Conservation (phyloP, 2,888 invertebrate species). For the Conops quadrifasciatus region DNA sequence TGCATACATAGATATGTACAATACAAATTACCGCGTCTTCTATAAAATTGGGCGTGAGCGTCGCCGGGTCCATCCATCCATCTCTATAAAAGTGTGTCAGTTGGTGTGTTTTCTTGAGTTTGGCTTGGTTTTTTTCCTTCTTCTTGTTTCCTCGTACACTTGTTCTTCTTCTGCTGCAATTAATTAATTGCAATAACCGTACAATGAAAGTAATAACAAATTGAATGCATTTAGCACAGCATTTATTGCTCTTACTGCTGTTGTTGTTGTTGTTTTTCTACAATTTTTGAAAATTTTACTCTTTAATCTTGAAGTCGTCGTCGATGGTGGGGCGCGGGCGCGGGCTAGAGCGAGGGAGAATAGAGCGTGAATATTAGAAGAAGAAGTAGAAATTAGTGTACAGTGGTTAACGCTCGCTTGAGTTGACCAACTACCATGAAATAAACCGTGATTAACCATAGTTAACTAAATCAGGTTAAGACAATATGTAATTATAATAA, state of each 20-base stretch:
- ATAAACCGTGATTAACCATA: conserved; percentile 5
- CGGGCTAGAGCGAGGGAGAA: not conserved
- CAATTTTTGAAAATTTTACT: not conserved
- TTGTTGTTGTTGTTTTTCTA: not conserved
- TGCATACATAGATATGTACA: too few relatives aligned
- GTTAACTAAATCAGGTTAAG: conserved; percentile 19
- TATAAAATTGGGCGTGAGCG: not conserved
- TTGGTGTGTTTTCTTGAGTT: conserved; percentile 11
- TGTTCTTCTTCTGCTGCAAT: conserved; percentile 19
- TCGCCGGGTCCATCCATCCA: conserved; percentile 14
- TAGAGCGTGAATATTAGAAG: not conserved
- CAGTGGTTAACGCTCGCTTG: not conserved
- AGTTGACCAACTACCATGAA: not conserved
- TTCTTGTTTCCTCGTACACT: too few relatives aligned
- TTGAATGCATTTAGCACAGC: conserved; percentile 18
- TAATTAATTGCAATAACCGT: conserved; percentile 28
- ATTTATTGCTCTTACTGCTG: conserved; percentile 10
- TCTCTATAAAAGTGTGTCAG: conserved; percentile 31
- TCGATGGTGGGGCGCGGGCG: too few relatives aligned
- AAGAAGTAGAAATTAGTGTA: conserved; percentile 15
- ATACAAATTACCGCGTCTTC: not conserved
- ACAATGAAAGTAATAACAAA: conserved; percentile 12
- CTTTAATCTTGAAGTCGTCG: too few relatives aligned
- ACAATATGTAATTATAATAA: conserved; percentile 4
- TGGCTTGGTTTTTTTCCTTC: conserved; percentile 7